Conservation (phyloP, 2,113 vertebrate species). For the Litocranius walleri region DNA sequence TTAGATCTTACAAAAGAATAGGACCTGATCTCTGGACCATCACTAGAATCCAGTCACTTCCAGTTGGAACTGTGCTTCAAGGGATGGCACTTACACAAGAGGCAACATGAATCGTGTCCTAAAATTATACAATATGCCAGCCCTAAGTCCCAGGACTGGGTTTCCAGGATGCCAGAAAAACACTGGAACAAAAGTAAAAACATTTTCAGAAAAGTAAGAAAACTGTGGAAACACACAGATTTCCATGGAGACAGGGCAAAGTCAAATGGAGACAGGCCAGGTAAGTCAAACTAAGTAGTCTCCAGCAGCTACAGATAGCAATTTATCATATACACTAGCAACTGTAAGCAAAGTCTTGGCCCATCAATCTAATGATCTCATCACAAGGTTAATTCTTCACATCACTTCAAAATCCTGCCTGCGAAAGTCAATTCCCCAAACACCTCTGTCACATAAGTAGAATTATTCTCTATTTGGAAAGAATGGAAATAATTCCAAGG, state of each 20-base stretch:
- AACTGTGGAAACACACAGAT: not conserved
- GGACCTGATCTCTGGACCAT: not conserved
- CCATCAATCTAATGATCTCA: not conserved
- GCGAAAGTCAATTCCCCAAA: not conserved
- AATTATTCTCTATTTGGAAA: not conserved
- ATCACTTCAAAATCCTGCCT: not conserved
- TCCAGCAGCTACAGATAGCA: not conserved
- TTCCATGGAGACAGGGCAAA: not conserved
- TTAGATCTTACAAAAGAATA: not conserved
- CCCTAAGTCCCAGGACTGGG: not conserved
- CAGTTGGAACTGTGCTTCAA: not conserved
- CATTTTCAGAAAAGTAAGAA: not conserved
- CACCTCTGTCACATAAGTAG: not conserved
- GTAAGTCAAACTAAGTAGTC: not conserved
- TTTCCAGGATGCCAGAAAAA: not conserved
- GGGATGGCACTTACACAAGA: not conserved
- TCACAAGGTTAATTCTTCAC: not conserved
- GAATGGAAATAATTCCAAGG: not conserved
- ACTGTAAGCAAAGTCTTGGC: not conserved
- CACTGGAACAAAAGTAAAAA: not conserved
- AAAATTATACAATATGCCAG: not conserved
- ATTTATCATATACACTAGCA: not conserved
- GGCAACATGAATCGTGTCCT: too few relatives aligned
- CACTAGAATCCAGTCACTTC: not conserved
- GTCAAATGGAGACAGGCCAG: not conserved